Percentiles rank a stretch among this genome's conserved stretches.
Conservation (phyloP, 1,140 invertebrate genomes). For the Asbolus verrucosus region DNA sequence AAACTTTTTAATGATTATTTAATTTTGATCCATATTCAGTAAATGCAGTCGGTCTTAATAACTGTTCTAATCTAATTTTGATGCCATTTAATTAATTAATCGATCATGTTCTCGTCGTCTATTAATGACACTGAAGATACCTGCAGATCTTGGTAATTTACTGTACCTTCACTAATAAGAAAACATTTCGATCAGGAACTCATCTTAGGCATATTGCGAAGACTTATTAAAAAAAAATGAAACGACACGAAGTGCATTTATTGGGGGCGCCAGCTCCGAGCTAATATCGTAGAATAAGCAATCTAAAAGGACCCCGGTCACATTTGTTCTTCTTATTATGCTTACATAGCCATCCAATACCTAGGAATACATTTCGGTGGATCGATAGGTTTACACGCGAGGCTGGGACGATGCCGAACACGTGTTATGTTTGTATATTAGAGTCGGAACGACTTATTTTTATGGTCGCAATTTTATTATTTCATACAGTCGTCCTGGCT, state of each 20-base stretch:
- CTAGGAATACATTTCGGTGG: conserved; percentile 52
- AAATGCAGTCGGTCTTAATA: too few species aligned
- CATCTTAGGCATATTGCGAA: neutral
- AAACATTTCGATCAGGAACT: neutral
- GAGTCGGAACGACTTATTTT: conserved; percentile 44
- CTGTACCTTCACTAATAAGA: too few species aligned
- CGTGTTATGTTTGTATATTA: conserved; percentile 51
- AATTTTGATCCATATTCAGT: too few species aligned
- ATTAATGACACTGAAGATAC: too few species aligned
- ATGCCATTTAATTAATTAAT: too few species aligned
- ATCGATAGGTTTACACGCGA: conserved; percentile 52
- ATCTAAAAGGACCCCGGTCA: conserved; percentile 54
- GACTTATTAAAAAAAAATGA: conserved; percentile 23
- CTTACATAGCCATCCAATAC: conserved; percentile 58
- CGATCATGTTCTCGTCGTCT: too few species aligned
- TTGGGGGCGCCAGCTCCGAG: conserved; percentile 29
- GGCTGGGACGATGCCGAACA: conserved; percentile 44
- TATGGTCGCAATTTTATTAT: conserved; percentile 45
- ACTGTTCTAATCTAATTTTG: too few species aligned
- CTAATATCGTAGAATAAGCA: conserved; percentile 56
- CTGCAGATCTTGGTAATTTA: too few species aligned
- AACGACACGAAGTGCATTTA: neutral
- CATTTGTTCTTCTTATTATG: conserved; percentile 58
- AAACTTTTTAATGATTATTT: too few species aligned
- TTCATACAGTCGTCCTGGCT: conserved; percentile 32